These are phyloP conservation scores for Malacoctenus gilli DNA, from an alignment of 2,797 vertebrate genomes.

Conservation along the genomic window DNA sequence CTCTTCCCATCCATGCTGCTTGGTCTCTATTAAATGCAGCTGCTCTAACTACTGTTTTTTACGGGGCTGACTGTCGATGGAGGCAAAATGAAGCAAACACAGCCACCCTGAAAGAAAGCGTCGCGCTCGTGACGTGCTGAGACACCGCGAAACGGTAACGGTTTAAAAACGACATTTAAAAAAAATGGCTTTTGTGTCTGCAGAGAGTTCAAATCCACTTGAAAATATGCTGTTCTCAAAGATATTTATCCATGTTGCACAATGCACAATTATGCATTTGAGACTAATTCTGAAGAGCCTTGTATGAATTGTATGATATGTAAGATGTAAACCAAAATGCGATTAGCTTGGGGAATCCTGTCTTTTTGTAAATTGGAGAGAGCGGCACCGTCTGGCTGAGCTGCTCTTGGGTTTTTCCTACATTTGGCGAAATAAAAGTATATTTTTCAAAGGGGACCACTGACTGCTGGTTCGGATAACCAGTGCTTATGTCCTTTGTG, in stretches of 20 bases:
- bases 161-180: conserved; percentile 7
- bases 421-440: conserved; percentile 40
- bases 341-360: conserved; percentile 45
- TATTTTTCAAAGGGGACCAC: conserved; percentile 55
- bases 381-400: conserved; percentile 64
- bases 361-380: conserved; percentile 56
- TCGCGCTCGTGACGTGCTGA: conserved; percentile 15
- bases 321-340: conserved; percentile 72
- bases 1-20: conserved; percentile 29
- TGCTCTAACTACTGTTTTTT: conserved; percentile 30
- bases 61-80: conserved; percentile 41
- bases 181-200: no score
- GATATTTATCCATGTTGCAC: conserved; percentile 66
- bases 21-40: conserved; percentile 22
- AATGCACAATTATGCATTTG: conserved; percentile 64
- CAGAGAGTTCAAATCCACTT: conserved; percentile 25
- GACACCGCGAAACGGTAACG: conserved; percentile 13
- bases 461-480: conserved; percentile 30
- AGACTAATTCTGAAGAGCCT: conserved; percentile 39
- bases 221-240: conserved; percentile 40
- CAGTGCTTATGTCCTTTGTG: conserved; percentile 33
- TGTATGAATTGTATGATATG: conserved; percentile 52
- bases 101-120: conserved; percentile 13
- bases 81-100: conserved; percentile 58
- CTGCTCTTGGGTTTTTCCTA: conserved; percentile 56